Percentiles rank a stretch among this genome's conserved stretches.
These are phyloP conservation scores for Drosophila lini DNA, from an alignment of 1,140 invertebrate genomes.

Conservation along the genomic window DNA sequence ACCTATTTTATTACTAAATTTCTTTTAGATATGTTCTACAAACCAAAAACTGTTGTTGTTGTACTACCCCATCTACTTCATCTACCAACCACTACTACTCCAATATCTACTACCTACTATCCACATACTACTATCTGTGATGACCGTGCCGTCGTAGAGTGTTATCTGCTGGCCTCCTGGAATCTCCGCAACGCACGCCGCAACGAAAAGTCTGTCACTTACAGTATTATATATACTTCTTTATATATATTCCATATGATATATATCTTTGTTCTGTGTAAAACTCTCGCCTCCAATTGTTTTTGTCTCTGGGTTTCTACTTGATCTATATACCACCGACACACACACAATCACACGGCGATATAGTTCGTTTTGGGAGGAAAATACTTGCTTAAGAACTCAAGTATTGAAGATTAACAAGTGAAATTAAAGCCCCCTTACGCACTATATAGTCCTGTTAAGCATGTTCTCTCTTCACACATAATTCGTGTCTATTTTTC, in stretches of 20 bases:
- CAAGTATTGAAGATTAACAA: not conserved
- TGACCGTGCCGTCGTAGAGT: constrained; percentile 8
- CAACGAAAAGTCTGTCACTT: constrained; percentile 49
- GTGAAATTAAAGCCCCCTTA: not conserved
- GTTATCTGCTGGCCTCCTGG: constrained; percentile 8
- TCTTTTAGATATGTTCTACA: constrained; percentile 77
- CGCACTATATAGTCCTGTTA: constrained; percentile 17
- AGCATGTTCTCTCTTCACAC: constrained; percentile 33
- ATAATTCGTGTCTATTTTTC: constrained; percentile 41
- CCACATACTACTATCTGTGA: constrained; percentile 61
- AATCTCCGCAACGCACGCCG: constrained; percentile 21
- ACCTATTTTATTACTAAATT: constrained; percentile 84
- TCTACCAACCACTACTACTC: constrained; percentile 58
- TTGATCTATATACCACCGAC: constrained; percentile 20
- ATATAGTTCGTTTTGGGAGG: constrained; percentile 12
- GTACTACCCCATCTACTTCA: constrained; percentile 64
- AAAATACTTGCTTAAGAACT: not conserved
- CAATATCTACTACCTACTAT: constrained; percentile 70
- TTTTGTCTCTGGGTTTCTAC: constrained; percentile 50
- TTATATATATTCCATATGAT: constrained; percentile 36
- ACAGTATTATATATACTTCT: constrained; percentile 45
- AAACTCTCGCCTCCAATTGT: constrained; percentile 53
- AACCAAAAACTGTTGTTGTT: constrained; percentile 50
- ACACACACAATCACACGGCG: constrained; percentile 14
- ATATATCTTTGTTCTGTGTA: constrained; percentile 55